These are phyloP conservation scores for Myopa testacea DNA, from an alignment of 2,888 invertebrate genomes.

Conservation along the genomic window DNA sequence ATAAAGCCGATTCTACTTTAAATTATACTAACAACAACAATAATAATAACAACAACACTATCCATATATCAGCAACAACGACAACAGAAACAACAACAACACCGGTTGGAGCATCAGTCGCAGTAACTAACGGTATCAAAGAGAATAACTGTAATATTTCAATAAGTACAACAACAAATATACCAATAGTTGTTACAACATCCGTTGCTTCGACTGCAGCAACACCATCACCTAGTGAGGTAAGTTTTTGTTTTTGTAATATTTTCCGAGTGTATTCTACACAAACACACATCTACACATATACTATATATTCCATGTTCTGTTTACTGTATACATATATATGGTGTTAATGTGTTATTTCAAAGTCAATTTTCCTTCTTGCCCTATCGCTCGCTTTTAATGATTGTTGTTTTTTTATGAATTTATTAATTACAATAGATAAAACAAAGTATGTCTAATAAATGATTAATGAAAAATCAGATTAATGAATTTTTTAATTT, in stretches of 20 bases:
- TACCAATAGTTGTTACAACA: constrained; percentile 59
- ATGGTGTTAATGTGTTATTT: neutral
- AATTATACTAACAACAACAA: constrained; percentile 41
- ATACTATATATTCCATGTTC: too few species aligned
- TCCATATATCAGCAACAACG: constrained; percentile 50
- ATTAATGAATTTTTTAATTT: too few species aligned
- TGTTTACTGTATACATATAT: neutral
- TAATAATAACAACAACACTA: constrained; percentile 52
- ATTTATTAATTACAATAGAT: too few species aligned
- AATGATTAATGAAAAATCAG: too few species aligned
- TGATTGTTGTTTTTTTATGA: too few species aligned
- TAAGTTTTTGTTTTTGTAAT: constrained; percentile 44
- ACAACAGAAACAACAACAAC: constrained; percentile 46
- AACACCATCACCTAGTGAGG: constrained; percentile 48
- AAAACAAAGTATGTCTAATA: too few species aligned
- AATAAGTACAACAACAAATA: constrained; percentile 52
- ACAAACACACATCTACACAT: too few species aligned
- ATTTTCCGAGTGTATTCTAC: constrained; percentile 17
- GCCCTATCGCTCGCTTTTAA: too few species aligned
- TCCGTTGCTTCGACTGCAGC: constrained; percentile 41
- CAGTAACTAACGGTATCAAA: constrained; percentile 65
- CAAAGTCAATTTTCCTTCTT: too few species aligned
- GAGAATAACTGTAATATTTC: constrained; percentile 66
- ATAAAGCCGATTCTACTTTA: constrained; percentile 31
- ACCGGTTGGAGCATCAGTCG: constrained; percentile 53